Conservation (phyloP, 2,113 vertebrate species). For the Strigops habroptila region DNA sequence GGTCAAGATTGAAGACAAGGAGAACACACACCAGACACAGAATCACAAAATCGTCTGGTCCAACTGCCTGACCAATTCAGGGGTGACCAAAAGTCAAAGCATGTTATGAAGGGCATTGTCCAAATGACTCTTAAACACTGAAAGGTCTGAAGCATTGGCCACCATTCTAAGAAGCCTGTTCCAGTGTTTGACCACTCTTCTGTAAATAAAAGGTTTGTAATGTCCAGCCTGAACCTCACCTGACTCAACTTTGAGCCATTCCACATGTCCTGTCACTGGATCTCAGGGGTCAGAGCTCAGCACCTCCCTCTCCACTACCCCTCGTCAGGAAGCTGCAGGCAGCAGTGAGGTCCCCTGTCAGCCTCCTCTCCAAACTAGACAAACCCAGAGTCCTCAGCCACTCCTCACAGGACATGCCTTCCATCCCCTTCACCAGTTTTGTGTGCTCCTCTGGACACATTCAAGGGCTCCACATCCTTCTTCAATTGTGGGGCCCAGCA, state of each 20-base stretch:
- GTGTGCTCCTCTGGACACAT: background rate
- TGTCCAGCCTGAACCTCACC: background rate
- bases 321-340: background rate
- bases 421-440: background rate
- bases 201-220: background rate
- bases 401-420: background rate
- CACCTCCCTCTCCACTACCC: background rate
- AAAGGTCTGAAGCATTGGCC: background rate
- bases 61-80: background rate
- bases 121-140: background rate
- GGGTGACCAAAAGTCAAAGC: background rate
- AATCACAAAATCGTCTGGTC: background rate
- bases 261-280: accelerated
- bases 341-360: background rate
- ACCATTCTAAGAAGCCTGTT: background rate
- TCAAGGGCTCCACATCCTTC: background rate
- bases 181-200: too few relatives aligned
- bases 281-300: background rate
- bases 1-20: background rate
- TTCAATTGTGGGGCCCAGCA: background rate
- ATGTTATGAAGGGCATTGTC: background rate
- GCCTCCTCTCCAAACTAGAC: background rate
- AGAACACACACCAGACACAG: background rate
- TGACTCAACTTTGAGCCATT: background rate
- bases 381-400: background rate